Evolutionary conservation across 2,797 vertebrate genomes (phyloP), one percentile per base, ranked within the genome.

Genomic region (Paramormyrops hopkinsi): DNA sequence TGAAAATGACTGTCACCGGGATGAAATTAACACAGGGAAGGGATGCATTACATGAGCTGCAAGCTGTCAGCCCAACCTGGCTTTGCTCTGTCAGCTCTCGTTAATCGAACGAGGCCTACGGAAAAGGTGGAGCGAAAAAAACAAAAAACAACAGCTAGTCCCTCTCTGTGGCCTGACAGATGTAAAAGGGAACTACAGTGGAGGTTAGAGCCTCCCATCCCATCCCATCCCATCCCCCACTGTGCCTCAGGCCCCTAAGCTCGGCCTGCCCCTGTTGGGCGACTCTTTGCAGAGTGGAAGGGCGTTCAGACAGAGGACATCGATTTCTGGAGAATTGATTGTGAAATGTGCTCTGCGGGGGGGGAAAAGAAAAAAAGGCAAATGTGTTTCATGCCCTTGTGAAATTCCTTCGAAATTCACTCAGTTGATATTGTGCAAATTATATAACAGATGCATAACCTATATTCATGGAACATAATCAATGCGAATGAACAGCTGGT

Each of bases 1-100:
- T 88, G 89, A 89, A 91, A 90, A 90, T 86, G 69, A 90, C 89
- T 90, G 88, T 89, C 91, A 87, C 88, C 46, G 11, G 84, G 62
- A 50, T 84, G 62, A 91, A 87, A 89, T 89, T 62, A 84, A 89
- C 79, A 44, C 59, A 56, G 89, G 86, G 89, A 86, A 88, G 65
- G 91, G 65, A 73, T 85, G 89, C 48, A 88, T 89, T 91, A 89
- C 86, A 87, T 46, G 65, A 73, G 50, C 86, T 65, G 73, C 50
- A 54, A 51, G 88, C 88, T 88, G 89, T 89, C 90, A 90, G 48
- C 88, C 83, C 25, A 62, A 62, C 89, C 89, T 48, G 88, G 86
- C 82, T 88, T 82, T 88, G 87, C 89, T 76, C 89, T 88, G 86
- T 89, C 91, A 88, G 87, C 88, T 90, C 90, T 53, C n/a, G 89